Conservation (phyloP, 2,888 invertebrate genomes). For the Lepidochitona cinerea region DNA sequence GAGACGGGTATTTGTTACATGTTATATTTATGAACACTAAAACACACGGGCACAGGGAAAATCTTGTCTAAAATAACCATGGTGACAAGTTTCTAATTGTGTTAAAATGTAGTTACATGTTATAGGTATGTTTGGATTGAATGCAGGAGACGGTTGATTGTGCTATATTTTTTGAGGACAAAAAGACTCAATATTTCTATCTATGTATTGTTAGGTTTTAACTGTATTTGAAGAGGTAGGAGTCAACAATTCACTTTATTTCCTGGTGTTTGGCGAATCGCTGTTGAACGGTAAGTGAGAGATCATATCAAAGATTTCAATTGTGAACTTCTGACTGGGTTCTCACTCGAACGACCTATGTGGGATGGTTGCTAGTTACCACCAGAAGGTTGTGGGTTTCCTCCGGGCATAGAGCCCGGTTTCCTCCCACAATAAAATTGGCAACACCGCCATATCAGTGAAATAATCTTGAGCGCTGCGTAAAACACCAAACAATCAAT, state of each 20-base stretch:
- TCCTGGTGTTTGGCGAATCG: constrained; percentile 76
- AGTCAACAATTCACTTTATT: constrained; percentile 75
- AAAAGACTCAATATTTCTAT: not conserved
- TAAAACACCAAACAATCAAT: no score
- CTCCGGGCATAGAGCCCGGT: no score
- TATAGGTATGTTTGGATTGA: no score
- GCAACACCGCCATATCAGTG: no score
- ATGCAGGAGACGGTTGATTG: not conserved
- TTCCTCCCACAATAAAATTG: no score
- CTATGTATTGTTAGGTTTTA: constrained; percentile 66
- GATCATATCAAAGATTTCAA: not conserved
- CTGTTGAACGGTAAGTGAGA: constrained; percentile 74
- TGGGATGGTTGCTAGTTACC: not conserved
- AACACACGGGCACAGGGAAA: not conserved
- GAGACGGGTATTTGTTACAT: no score
- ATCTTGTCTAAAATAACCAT: no score
- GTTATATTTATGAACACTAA: not conserved
- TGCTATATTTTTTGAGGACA: not conserved
- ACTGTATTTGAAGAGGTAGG: constrained; percentile 75
- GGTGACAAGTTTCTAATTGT: no score
- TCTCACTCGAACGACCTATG: not conserved
- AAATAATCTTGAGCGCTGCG: no score
- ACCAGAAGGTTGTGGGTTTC: no score
- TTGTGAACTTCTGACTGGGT: not conserved
- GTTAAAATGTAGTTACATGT: no score